Base-by-base conservation (phyloP, 2,797 vertebrate species). In the Eidolon dupreanum region DNA sequence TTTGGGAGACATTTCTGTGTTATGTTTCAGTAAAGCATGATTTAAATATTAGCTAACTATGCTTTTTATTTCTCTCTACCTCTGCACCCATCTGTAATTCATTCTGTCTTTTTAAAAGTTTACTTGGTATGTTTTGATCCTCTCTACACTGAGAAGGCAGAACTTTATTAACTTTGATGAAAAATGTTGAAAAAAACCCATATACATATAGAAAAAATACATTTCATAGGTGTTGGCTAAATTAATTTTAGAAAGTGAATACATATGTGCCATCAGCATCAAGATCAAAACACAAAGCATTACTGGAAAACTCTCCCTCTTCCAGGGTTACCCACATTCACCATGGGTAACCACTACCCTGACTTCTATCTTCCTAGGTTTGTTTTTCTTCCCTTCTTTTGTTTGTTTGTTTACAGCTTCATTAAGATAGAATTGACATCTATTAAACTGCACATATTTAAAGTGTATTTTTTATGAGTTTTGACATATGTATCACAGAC, bases 151-250 rank as follows among this genome's bases (percentile, higher is more conserved):
- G n/a, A 92, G 59, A 88, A 88, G n/a, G 33, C 41, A 43, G 61
- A 31, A 28, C 7, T 90, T 78, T 77, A 89, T 77, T 94, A 90
- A 88, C 38, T 88, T 95, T 83, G 88, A 55, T 49, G 13, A 55
- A 55, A 86, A 94, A 92, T 75, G 20, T 79, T 96, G 95, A 71
- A 93, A 91, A 75, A 75, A 83, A 6, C 78, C 66, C 10, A 55
- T 57, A 26, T 57, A 91, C 3, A 49, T 49, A 71, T 82, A 81
- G 36, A 41, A 79, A 94, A 31, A n/a, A 15, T 66, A 49, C 28
- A 26, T 59, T 70, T 82, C 12, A n/a, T 24, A 38, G 68, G 31
- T 82, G 49, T 19, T n/a, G 74, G 20, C 22, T 84, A 46, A 63
- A 66, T 90, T 86, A 73, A 28, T 88, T 95, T 93, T 36, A 63